A percentile compares a stretch with the other conserved stretches of the same genome.
phyloP scores from a whole-genome alignment of 2,888 invertebrate genomes.

The Meiosimyza decipiens region DNA sequence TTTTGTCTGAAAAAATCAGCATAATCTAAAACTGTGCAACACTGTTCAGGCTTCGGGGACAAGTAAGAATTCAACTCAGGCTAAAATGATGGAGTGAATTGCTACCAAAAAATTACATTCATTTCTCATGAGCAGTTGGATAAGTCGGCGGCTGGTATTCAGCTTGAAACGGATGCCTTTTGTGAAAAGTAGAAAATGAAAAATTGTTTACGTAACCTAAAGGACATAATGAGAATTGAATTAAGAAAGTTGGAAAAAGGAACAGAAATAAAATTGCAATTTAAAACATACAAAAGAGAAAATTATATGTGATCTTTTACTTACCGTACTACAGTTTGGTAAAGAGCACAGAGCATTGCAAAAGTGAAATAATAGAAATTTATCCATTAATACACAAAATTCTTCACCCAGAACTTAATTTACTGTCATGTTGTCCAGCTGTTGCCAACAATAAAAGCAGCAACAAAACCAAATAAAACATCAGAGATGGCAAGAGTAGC shows the following conservation, averaged over 20 bases:
- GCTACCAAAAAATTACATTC: constrained; percentile 1
- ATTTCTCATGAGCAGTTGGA: constrained; percentile 5
- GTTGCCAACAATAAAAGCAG: background rate
- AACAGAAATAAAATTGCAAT: background rate
- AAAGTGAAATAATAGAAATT: background rate
- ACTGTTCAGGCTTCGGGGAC: too few species aligned
- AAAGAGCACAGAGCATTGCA: too few species aligned
- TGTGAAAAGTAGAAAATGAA: constrained; percentile 8
- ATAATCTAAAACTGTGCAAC: too few species aligned
- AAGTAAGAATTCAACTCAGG: too few species aligned
- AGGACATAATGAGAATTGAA: background rate
- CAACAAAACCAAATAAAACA: background rate
- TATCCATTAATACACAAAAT: background rate
- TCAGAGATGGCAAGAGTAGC: background rate
- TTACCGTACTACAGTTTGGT: background rate
- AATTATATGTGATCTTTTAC: constrained; percentile 11
- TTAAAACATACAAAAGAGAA: background rate
- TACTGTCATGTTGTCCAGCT: constrained; percentile 15
- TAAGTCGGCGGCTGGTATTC: background rate
- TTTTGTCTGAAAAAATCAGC: too few species aligned
- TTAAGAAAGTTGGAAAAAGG: background rate
- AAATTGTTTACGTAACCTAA: constrained; percentile 2
- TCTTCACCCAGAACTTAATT: constrained; percentile 1
- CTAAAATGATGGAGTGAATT: background rate
- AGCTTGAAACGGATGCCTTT: too few species aligned